These are phyloP conservation scores for Cremastobaeus sp. DNA, from an alignment of 2,888 invertebrate genomes.

Conservation along the genomic window DNA sequence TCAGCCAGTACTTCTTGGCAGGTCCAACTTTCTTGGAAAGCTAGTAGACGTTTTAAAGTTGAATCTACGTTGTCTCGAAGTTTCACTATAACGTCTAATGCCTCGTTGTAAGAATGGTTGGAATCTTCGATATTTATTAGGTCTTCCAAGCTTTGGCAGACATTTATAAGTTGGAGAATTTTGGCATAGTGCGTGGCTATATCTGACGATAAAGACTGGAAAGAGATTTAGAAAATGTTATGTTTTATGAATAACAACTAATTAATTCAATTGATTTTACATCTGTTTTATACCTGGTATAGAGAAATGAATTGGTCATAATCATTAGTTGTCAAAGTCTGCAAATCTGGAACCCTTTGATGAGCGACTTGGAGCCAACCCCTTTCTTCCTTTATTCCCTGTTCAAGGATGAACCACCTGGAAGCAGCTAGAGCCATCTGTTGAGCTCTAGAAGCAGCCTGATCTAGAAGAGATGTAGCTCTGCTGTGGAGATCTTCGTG, in stretches of 20 bases:
- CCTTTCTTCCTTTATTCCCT: slow-evolving; percentile 89
- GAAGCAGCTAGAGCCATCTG: slow-evolving; percentile 92
- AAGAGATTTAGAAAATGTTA: background rate
- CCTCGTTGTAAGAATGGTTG: slow-evolving; percentile 86
- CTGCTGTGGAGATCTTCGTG: slow-evolving; percentile 88
- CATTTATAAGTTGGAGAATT: slow-evolving; percentile 85
- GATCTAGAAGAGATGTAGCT: slow-evolving; percentile 87
- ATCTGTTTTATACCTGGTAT: slow-evolving; percentile 80
- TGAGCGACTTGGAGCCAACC: slow-evolving; percentile 91
- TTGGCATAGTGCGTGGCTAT: slow-evolving; percentile 89
- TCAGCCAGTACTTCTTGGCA: slow-evolving; percentile 86
- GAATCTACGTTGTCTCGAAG: slow-evolving; percentile 88
- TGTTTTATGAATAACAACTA: too few species aligned
- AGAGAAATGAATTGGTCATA: slow-evolving; percentile 91
- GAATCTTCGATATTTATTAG: slow-evolving; percentile 87
- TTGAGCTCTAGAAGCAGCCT: slow-evolving; percentile 89
- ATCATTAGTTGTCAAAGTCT: slow-evolving; percentile 89
- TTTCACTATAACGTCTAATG: slow-evolving; percentile 85
- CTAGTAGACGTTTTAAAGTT: slow-evolving; percentile 84
- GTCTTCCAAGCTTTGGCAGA: slow-evolving; percentile 86
- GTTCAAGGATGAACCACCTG: slow-evolving; percentile 88
- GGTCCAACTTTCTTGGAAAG: slow-evolving; percentile 89
- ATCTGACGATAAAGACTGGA: slow-evolving; percentile 86
- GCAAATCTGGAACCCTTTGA: slow-evolving; percentile 89
- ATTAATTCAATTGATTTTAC: too few species aligned